These are phyloP conservation scores for Pyralis farinalis DNA, from an alignment of 2,888 invertebrate genomes.

Conservation along the genomic window DNA sequence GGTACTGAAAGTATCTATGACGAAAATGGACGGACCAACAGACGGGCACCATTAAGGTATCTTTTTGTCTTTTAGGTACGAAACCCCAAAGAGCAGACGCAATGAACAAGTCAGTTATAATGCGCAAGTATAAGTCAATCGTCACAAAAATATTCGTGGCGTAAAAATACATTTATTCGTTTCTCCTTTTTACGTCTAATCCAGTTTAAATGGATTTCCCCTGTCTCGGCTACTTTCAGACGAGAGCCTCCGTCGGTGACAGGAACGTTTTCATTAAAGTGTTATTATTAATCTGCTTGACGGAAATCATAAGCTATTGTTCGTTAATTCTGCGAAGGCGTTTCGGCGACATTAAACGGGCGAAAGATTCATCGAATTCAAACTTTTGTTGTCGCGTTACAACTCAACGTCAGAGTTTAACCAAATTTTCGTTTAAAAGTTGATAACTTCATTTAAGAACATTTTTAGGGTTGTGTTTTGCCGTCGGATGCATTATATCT, in stretches of 20 bases:
- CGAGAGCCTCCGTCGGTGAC: slow-evolving; percentile 39
- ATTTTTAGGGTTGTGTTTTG: too few relatives aligned
- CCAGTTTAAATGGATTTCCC: slow-evolving; percentile 45
- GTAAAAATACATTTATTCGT: background rate
- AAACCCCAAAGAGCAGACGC: too few relatives aligned
- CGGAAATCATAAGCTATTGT: slow-evolving; percentile 49
- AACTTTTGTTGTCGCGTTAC: slow-evolving; percentile 32
- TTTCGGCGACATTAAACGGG: slow-evolving; percentile 30
- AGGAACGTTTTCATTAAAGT: slow-evolving; percentile 59
- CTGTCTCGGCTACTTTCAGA: slow-evolving; percentile 45
- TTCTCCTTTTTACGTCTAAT: slow-evolving; percentile 36
- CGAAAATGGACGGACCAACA: too few relatives aligned
- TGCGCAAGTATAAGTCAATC: too few relatives aligned
- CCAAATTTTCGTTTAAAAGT: background rate
- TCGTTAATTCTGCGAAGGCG: slow-evolving; percentile 37
- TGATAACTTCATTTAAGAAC: too few relatives aligned
- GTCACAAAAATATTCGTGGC: background rate
- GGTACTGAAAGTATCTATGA: too few relatives aligned
- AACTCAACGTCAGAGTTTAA: slow-evolving; percentile 29
- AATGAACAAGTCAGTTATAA: too few relatives aligned
- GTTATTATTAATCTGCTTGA: slow-evolving; percentile 47
- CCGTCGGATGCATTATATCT: too few relatives aligned
- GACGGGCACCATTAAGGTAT: too few relatives aligned
- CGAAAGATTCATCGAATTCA: slow-evolving; percentile 28
- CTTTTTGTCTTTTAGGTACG: too few relatives aligned